Evolutionary conservation across 2,113 vertebrate species (phyloP).

Genomic region (Verasper variegatus): DNA sequence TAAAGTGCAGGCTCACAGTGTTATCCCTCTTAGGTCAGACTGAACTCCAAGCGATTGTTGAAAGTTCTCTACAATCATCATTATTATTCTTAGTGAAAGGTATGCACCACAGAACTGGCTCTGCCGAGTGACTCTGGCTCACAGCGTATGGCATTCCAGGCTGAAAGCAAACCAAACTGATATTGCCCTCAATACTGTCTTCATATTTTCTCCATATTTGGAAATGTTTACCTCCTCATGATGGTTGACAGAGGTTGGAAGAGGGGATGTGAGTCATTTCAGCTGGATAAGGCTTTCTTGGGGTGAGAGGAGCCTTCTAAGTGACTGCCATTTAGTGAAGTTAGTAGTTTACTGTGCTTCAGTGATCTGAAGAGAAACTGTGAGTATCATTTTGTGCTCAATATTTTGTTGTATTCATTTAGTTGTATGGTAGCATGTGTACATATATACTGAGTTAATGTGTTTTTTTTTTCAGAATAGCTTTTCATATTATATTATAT

Average conservation of each 20-base stretch:
- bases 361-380: slow-evolving; percentile 65
- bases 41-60: slow-evolving; percentile 57
- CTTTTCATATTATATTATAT: background rate
- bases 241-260: slow-evolving; percentile 88
- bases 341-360: slow-evolving; percentile 51
- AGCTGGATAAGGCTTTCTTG: slow-evolving; percentile 75
- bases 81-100: slow-evolving; percentile 74
- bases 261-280: slow-evolving; percentile 84
- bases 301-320: slow-evolving; percentile 68
- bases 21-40: slow-evolving; percentile 67
- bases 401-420: slow-evolving; percentile 22
- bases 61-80: slow-evolving; percentile 65
- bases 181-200: slow-evolving; percentile 88
- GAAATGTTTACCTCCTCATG: slow-evolving; percentile 98
- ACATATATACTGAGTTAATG: background rate
- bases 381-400: slow-evolving; percentile 76
- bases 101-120: slow-evolving; percentile 80
- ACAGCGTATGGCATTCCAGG: slow-evolving; percentile 82
- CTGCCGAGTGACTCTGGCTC: slow-evolving; percentile 77
- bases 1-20: background rate
- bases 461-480: background rate
- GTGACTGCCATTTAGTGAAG: slow-evolving; percentile 65
- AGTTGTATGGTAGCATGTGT: slow-evolving; percentile 6
- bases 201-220: slow-evolving; percentile 97
- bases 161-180: slow-evolving; percentile 86